Evolutionary conservation across 2,888 invertebrate species (phyloP).

Genomic region (Spodoptera exigua): DNA sequence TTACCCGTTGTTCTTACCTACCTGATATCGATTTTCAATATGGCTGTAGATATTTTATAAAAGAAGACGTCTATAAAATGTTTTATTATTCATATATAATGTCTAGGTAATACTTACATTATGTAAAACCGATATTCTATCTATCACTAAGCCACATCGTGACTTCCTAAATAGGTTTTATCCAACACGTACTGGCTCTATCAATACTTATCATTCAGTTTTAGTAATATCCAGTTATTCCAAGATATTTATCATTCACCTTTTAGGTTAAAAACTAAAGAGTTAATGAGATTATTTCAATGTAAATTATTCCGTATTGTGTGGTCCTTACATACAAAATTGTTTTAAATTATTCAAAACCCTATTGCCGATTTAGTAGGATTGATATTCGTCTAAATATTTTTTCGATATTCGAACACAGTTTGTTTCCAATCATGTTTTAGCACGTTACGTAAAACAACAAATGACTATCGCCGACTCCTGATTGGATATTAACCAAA

Average conservation of each 20-base stretch:
- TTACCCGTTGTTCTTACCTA: no score
- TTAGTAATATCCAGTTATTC: slow-evolving; percentile 18
- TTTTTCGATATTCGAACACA: neutral
- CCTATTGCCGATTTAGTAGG: no score
- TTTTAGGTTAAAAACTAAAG: slow-evolving; percentile 14
- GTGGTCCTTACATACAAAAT: neutral
- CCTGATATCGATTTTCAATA: no score
- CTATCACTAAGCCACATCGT: slow-evolving; percentile 12
- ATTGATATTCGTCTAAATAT: no score
- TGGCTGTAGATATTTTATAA: no score
- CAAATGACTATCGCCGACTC: slow-evolving; percentile 18
- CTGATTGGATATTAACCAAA: slow-evolving; percentile 28
- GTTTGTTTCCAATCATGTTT: neutral
- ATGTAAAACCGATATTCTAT: no score
- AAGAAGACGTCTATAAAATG: no score
- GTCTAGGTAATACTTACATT: no score
- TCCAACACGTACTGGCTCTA: slow-evolving; percentile 6
- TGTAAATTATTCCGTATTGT: neutral
- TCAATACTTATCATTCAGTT: neutral
- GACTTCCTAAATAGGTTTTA: slow-evolving; percentile 24
- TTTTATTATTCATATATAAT: no score
- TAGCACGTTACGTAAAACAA: slow-evolving; percentile 5
- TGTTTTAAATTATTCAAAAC: no score
- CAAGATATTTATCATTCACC: slow-evolving; percentile 31
- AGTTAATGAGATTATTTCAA: slow-evolving; percentile 7